phyloP scores from a whole-genome alignment of 2,797 vertebrate genomes.

The Coregonus sp. region DNA sequence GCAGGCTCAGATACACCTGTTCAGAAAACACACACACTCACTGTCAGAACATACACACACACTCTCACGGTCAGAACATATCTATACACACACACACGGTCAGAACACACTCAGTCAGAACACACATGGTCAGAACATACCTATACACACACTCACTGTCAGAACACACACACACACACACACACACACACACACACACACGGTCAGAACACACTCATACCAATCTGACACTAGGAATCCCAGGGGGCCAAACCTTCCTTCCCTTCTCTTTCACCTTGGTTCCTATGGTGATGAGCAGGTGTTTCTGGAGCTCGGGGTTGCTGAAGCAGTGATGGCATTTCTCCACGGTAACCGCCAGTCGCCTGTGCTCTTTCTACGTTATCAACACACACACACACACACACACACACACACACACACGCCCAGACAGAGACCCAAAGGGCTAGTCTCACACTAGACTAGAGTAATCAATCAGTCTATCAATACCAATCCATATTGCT shows the following conservation, averaged over 20 bases:
- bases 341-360: slow-evolving; percentile 83
- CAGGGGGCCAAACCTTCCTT: not conserved
- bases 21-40: slow-evolving; percentile 46
- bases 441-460: not conserved
- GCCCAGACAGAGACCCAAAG: slow-evolving; percentile 17
- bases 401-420: not conserved
- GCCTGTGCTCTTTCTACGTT: slow-evolving; percentile 68
- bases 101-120: not conserved
- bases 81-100: no score
- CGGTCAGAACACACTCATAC: not conserved
- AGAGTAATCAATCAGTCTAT: not conserved
- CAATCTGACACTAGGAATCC: not conserved
- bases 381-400: not conserved
- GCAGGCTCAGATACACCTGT: slow-evolving; percentile 92
- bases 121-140: not conserved
- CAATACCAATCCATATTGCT: not conserved
- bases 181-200: slow-evolving; percentile 83
- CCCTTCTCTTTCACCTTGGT: slow-evolving; percentile 77
- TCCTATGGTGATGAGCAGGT: slow-evolving; percentile 92
- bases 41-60: not conserved
- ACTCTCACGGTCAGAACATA: not conserved
- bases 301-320: slow-evolving; percentile 88
- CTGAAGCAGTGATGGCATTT: slow-evolving; percentile 91
- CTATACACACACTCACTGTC: not conserved
- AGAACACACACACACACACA: slow-evolving; percentile 76